Evolutionary conservation across 1,140 invertebrate species (phyloP), one percentile per base, ranked within the genome.

Genomic region (Bombus breviceps): DNA sequence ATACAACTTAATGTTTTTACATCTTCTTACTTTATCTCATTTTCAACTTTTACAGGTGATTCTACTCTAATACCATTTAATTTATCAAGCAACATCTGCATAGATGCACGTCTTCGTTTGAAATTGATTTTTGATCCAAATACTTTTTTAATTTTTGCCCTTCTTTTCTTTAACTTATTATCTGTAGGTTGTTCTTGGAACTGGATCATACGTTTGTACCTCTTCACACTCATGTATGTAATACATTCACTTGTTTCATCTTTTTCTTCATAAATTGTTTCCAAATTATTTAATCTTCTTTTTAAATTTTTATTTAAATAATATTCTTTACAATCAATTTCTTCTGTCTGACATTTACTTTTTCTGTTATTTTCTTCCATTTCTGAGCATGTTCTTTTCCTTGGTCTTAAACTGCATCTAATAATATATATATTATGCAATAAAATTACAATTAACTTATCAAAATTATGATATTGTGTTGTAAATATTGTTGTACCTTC

Each of bases 231-330:
- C 89, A 95, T 95, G 15, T 80, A 85, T 57, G 71, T 82, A 32
- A 82, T 73, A 76, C 89, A 90, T 28, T 93, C 93, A 77, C 39
- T 87, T n/a, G 68, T 32, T 37, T 85, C 86, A 12, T 92, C 92
- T 15, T 87, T 92, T 85, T 95, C 95, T 83, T 95, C 95, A 81
- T 92, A 95, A 86, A 95, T 95, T 25, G 95, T 95, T 90, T 95
- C 95, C 57, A 95, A 90, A 76, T 64, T 92, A 83, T 92, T 93
- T 53, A 92, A 84, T 32, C 86, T 86, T 68, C 89, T 93, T 76
- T 93, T 94, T 10, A 94, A 78, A 66, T 68, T 93, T 80, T 92
- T 94, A 72, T 95, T 93, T 64, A 95, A 90, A 76, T 95, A 95
- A 90, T 94, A 95, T 9, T 93, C 89, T 41, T 90, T 92, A 25